Evolutionary conservation across 2,797 vertebrate species (phyloP).

Genomic region (Falco biarmicus): DNA sequence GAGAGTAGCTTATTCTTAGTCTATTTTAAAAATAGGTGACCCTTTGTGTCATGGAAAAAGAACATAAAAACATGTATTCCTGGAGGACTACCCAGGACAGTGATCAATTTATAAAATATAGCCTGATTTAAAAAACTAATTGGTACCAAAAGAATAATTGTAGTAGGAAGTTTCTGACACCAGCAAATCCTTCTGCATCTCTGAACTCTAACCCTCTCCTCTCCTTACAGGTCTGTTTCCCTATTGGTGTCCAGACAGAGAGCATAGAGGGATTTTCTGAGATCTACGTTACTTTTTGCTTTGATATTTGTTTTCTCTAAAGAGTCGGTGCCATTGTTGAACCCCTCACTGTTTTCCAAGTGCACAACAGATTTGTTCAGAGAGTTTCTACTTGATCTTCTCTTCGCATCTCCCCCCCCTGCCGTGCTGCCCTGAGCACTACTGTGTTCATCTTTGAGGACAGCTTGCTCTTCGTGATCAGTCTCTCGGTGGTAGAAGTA

Average conservation of each 20-base stretch:
- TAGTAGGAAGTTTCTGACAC: not conserved
- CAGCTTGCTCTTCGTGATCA: slow-evolving; percentile 88
- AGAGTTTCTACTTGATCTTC: slow-evolving; percentile 82
- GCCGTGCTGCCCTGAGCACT: slow-evolving; percentile 70
- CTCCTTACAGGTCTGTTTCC: slow-evolving; percentile 90
- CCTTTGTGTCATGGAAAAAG: slow-evolving; percentile 69
- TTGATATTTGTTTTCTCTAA: slow-evolving; percentile 87
- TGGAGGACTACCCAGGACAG: slow-evolving; percentile 22
- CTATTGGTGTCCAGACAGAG: slow-evolving; percentile 89
- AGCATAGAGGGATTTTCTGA: slow-evolving; percentile 92
- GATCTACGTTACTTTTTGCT: slow-evolving; percentile 88
- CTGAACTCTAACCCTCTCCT: not conserved
- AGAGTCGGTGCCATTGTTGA: slow-evolving; percentile 69
- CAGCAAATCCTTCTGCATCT: not conserved
- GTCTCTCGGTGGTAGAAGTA: slow-evolving; percentile 98
- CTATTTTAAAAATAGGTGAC: slow-evolving; percentile 79
- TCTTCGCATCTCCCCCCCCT: slow-evolving; percentile 74
- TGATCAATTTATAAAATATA: slow-evolving; percentile 54
- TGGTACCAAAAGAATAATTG: slow-evolving; percentile 21
- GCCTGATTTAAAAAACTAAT: slow-evolving; percentile 62
- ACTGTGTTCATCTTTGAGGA: slow-evolving; percentile 86
- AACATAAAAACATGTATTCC: slow-evolving; percentile 51
- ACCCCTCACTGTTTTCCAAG: slow-evolving; percentile 80
- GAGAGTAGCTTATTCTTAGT: slow-evolving; percentile 72
- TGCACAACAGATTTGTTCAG: slow-evolving; percentile 80